Evolutionary conservation across 1,140 invertebrate species (phyloP), one percentile per base, ranked within the genome.

Genomic region (Phymorhynchus buccinoides): DNA sequence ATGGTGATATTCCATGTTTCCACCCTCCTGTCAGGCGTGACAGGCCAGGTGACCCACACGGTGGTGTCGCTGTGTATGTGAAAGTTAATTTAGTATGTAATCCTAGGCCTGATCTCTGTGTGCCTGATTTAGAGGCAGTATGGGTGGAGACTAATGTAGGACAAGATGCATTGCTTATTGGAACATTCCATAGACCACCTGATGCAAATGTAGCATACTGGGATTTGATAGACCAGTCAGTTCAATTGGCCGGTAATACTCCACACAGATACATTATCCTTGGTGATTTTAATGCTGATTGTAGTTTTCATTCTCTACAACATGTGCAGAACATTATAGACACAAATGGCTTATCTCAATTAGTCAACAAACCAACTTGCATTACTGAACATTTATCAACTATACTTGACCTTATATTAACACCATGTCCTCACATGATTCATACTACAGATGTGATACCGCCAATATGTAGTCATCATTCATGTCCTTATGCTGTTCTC

Each of bases 261-360:
- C 77, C 48, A 14, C 48, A 52, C 22, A 52, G 39, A 18, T n/a
- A 39, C 3, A 77, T 42, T n/a, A 37, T 77, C 12, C 73, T 77
- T 77, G 73, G 73, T 12, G 73, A 77, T 42, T 77, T 77, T 27
- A 77, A 77, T 32, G 30, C 73, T 18, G 73, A 77, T 42, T 77
- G n/a, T 37, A 7, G 12, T 35, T 12, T 14, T 77, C 16, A 2
- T 0, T 35, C 32, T 7, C 30, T 35, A 37, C 7, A 37, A 9
- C 73, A 77, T 42, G 12, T 39, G 4, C 73, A n/a, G 30, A 32
- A 77, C 32, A 77, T 77, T 12, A 18, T 77, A 7, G n/a, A 12
- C 18, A 42, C 35, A 22, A n/a, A 77, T 32, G 6, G 30, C 6
- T 32, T 77, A 32, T 4, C 9, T 42, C 41, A 77, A 32, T 0